phyloP scores from a whole-genome alignment of 2,113 vertebrate genomes.

The Suricata suricatta region DNA sequence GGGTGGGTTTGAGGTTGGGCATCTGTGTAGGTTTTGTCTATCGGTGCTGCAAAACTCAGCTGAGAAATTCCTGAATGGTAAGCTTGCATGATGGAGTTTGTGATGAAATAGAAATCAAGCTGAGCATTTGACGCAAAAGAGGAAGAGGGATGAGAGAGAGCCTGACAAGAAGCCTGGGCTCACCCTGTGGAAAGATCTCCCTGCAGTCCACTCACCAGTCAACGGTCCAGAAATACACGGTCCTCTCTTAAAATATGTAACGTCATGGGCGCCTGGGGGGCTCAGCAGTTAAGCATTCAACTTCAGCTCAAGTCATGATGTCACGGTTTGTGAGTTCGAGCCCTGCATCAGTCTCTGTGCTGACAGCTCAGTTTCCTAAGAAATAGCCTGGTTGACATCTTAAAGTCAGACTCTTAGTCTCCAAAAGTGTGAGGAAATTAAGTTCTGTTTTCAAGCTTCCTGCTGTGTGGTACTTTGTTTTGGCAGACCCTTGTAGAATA shows the following conservation, averaged over 20 bases:
- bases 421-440: neutral
- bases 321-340: too few species aligned
- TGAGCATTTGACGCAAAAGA: neutral
- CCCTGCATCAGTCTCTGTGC: too few species aligned
- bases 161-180: neutral
- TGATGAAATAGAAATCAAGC: neutral
- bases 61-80: neutral
- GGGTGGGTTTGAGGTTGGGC: neutral
- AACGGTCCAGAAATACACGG: neutral
- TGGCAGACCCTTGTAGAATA: neutral
- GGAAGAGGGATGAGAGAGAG: neutral
- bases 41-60: neutral
- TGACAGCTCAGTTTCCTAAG: neutral
- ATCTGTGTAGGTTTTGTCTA: neutral
- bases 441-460: neutral
- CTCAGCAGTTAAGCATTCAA: too few species aligned
- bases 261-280: too few species aligned
- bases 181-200: neutral
- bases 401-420: too few species aligned
- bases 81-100: neutral
- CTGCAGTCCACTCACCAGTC: too few species aligned
- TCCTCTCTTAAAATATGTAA: neutral
- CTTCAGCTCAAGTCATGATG: too few species aligned
- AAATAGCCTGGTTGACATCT: neutral
- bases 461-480: neutral